phyloP scores from a whole-genome alignment of 2,888 invertebrate genomes.

The Drosophila nr. perissopoda region DNA sequence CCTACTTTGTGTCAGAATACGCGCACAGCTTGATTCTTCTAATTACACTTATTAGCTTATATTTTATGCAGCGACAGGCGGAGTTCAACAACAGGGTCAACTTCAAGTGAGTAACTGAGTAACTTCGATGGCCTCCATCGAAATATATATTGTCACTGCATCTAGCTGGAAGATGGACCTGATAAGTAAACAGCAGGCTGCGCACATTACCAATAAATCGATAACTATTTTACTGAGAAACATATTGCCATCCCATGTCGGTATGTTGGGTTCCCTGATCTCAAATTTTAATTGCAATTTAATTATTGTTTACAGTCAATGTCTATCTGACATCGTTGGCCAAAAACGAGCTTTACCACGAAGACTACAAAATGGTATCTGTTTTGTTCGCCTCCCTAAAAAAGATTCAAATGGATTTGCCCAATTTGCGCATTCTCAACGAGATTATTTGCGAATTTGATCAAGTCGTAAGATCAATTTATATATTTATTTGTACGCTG shows the following conservation, averaged over 20 bases:
- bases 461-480: constrained; percentile 86
- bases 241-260: constrained; percentile 96
- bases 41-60: constrained; percentile 90
- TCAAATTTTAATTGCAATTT: constrained; percentile 70
- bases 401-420: constrained; percentile 89
- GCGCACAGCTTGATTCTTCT: constrained; percentile 90
- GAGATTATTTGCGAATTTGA: constrained; percentile 97
- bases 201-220: constrained; percentile 92
- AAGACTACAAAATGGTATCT: constrained; percentile 94
- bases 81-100: constrained; percentile 95
- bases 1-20: constrained; percentile 88
- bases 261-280: constrained; percentile 86
- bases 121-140: rapidly evolving
- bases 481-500: not conserved
- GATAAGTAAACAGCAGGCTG: constrained; percentile 93
- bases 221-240: constrained; percentile 95
- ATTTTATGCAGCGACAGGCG: constrained; percentile 93
- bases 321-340: constrained; percentile 88
- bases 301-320: constrained; percentile 66
- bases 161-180: constrained; percentile 88
- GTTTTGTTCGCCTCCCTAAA: constrained; percentile 98
- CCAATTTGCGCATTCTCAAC: constrained; percentile 91
- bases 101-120: constrained; percentile 86
- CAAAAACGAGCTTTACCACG: constrained; percentile 92
- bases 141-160: not conserved